Evolutionary conservation across 2,113 vertebrate genomes (phyloP).

Genomic region (Hystrix cristata): DNA sequence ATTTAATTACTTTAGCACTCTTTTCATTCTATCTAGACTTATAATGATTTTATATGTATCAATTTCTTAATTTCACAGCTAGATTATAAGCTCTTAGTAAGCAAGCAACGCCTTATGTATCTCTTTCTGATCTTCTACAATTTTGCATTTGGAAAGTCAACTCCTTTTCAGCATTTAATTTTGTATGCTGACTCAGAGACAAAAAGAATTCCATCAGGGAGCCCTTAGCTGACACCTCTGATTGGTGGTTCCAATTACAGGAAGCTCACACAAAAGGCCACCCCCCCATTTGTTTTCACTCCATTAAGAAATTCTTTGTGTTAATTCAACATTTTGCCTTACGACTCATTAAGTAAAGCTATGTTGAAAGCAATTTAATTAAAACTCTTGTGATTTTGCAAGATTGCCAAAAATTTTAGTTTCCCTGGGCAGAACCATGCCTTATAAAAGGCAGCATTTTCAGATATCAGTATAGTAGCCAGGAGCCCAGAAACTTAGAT

Average conservation of each 20-base stretch:
- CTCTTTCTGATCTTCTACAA: neutral
- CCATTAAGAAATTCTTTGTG: constrained; percentile 77
- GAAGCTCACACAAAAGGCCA: constrained; percentile 4
- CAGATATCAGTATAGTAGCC: neutral
- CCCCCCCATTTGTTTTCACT: constrained; percentile 69
- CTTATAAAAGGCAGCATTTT: constrained; percentile 48
- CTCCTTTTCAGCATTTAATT: constrained; percentile 12
- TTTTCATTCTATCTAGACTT: neutral
- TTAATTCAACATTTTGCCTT: constrained; percentile 75
- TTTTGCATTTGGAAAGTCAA: constrained; percentile 38
- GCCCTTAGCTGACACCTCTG: neutral
- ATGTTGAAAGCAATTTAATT: constrained; percentile 78
- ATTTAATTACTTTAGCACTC: neutral
- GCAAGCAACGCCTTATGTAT: neutral
- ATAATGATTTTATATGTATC: neutral
- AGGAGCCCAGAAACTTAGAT: neutral
- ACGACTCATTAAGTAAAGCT: constrained; percentile 74
- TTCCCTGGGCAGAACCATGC: constrained; percentile 40
- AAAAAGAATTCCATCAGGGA: neutral
- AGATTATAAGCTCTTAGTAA: neutral
- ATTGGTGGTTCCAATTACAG: constrained; percentile 64
- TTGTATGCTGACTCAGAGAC: constrained; percentile 62
- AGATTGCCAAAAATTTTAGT: constrained; percentile 69
- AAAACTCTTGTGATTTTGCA: constrained; percentile 75
- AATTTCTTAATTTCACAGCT: neutral